phyloP scores from a whole-genome alignment of 1,140 invertebrate species.

The Dendroctonus ponderosae region DNA sequence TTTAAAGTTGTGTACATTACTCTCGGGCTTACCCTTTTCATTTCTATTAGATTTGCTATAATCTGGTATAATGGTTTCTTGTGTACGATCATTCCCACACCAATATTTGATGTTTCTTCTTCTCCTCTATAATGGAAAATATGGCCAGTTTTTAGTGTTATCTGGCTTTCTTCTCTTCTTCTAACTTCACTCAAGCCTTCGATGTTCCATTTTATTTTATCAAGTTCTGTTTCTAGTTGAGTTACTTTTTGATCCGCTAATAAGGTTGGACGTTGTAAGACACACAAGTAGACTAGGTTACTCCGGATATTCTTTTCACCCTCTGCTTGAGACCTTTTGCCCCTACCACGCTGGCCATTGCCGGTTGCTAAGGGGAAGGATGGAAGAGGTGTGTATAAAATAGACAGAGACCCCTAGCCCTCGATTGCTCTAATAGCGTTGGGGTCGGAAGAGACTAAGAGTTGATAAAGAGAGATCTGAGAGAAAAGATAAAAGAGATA shows the following conservation, averaged over 20 bases:
- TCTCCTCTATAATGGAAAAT: conserved; percentile 9
- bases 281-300: conserved; percentile 3
- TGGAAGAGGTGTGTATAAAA: conserved; percentile 1
- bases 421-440: too few species aligned
- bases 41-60: conserved; percentile 11
- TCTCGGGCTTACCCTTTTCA: conserved; percentile 10
- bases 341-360: neutral
- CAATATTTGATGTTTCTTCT: conserved; percentile 9
- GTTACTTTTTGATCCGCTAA: conserved; percentile 8
- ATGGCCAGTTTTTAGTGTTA: conserved; percentile 24
- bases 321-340: neutral
- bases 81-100: conserved; percentile 13
- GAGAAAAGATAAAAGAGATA: too few species aligned
- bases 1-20: conserved; percentile 1
- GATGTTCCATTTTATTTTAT: conserved; percentile 23
- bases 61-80: too few species aligned
- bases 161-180: conserved; percentile 8
- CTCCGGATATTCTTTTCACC: conserved; percentile 1
- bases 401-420: too few species aligned
- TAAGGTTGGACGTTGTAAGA: conserved; percentile 17
- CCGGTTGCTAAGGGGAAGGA: conserved; percentile 2
- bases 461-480: too few species aligned
- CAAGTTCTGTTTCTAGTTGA: conserved; percentile 17
- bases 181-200: conserved; percentile 22
- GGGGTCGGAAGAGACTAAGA: too few species aligned